Conservation (phyloP, 2,797 vertebrate species). For the Sebastes cheni region DNA sequence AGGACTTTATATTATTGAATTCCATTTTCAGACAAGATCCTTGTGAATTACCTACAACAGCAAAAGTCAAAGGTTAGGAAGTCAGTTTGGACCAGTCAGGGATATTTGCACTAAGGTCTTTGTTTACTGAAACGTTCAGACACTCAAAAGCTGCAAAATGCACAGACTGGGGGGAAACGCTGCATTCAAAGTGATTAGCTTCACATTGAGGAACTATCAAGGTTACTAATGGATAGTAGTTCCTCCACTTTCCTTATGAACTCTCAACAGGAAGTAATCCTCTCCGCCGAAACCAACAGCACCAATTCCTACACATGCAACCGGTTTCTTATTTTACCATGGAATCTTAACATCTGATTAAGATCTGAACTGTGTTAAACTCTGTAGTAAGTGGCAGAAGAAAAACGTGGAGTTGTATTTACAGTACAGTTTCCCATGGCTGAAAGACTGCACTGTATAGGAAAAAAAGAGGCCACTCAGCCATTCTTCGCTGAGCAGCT, state of each 20-base stretch:
- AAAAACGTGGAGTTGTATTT: neutral
- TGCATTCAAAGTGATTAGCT: neutral
- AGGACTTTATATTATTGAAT: constrained; percentile 86
- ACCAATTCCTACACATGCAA: neutral
- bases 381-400: too few relatives aligned
- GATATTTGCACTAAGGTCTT: neutral
- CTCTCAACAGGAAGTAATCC: neutral
- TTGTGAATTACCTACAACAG: constrained; percentile 23
- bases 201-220: neutral
- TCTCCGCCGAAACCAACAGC: neutral
- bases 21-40: constrained; percentile 83
- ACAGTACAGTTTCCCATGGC: neutral
- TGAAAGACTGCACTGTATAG: constrained; percentile 41
- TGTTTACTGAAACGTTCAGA: neutral
- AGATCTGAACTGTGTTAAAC: neutral
- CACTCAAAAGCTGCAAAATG: neutral
- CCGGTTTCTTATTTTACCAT: neutral
- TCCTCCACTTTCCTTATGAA: neutral
- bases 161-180: neutral
- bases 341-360: neutral
- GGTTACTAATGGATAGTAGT: neutral
- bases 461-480: neutral
- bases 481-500: constrained; percentile 32
- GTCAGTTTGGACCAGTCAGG: neutral
- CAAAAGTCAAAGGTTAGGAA: neutral